These are phyloP conservation scores for Pachypanchax playfairii DNA, from an alignment of 2,113 vertebrate genomes.

Conservation along the genomic window DNA sequence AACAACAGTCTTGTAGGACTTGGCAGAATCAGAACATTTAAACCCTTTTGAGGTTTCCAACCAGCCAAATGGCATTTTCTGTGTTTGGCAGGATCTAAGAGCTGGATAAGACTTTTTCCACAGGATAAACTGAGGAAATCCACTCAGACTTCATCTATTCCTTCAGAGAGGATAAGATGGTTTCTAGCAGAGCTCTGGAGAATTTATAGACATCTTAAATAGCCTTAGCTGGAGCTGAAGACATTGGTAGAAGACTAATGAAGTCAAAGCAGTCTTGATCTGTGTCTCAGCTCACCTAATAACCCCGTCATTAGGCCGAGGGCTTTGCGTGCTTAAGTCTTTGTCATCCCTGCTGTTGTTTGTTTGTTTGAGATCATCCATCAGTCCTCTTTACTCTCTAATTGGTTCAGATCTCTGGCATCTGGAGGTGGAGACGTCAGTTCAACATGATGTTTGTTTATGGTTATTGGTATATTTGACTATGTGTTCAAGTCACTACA, in stretches of 20 bases:
- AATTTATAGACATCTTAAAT: slow-evolving; percentile 74
- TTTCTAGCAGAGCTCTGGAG: slow-evolving; percentile 52
- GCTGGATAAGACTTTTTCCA: slow-evolving; percentile 68
- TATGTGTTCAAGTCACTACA: neutral
- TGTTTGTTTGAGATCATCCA: slow-evolving; percentile 70
- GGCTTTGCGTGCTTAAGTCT: slow-evolving; percentile 47
- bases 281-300: slow-evolving; percentile 65
- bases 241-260: slow-evolving; percentile 64
- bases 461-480: slow-evolving; percentile 2
- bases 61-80: slow-evolving; percentile 52
- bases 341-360: slow-evolving; percentile 51
- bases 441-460: slow-evolving; percentile 6
- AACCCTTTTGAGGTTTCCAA: slow-evolving; percentile 60
- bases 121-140: slow-evolving; percentile 75
- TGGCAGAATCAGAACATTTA: slow-evolving; percentile 48
- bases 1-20: slow-evolving; percentile 27
- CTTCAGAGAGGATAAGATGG: slow-evolving; percentile 66
- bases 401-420: slow-evolving; percentile 62
- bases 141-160: slow-evolving; percentile 50
- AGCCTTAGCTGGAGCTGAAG: slow-evolving; percentile 61
- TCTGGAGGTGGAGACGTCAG: slow-evolving; percentile 45
- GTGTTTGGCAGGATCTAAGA: slow-evolving; percentile 46
- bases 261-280: slow-evolving; percentile 63
- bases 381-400: slow-evolving; percentile 56
- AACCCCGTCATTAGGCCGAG: slow-evolving; percentile 67